phyloP scores from a whole-genome alignment of 2,888 invertebrate species.

The Pollenia angustigena region DNA sequence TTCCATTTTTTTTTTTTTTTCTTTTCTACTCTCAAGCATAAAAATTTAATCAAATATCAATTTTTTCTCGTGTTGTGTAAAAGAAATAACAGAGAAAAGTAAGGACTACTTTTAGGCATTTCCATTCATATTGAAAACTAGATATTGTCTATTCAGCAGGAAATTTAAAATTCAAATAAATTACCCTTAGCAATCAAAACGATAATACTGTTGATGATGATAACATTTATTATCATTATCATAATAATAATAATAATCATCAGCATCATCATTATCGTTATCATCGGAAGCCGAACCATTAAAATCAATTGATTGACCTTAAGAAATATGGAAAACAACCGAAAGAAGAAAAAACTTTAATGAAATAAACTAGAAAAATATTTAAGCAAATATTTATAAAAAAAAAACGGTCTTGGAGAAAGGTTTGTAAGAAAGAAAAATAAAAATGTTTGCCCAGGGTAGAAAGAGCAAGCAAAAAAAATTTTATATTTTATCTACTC shows the following conservation, averaged over 20 bases:
- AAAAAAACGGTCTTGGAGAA: background rate
- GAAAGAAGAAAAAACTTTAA: background rate
- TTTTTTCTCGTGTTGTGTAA: conserved; percentile 1
- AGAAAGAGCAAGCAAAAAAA: background rate
- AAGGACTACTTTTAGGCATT: conserved; percentile 12
- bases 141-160: conserved; percentile 60
- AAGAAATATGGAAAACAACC: conserved; percentile 12
- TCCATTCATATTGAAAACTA: background rate
- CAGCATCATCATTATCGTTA: conserved; percentile 6
- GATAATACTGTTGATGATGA: conserved; percentile 40
- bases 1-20: background rate
- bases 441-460: background rate
- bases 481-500: conserved; percentile 24
- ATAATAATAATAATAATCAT: conserved; percentile 24
- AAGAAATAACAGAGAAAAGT: background rate
- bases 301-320: conserved; percentile 70
- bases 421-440: no score
- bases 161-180: conserved; percentile 65
- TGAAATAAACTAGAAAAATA: background rate
- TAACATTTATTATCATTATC: conserved; percentile 21
- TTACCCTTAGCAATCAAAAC: conserved; percentile 59
- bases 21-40: background rate
- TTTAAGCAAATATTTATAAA: background rate
- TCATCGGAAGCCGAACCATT: conserved; percentile 50
- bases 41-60: conserved; percentile 60